phyloP scores from a whole-genome alignment of 1,140 invertebrate genomes.

The Mactra quadrangularis region DNA sequence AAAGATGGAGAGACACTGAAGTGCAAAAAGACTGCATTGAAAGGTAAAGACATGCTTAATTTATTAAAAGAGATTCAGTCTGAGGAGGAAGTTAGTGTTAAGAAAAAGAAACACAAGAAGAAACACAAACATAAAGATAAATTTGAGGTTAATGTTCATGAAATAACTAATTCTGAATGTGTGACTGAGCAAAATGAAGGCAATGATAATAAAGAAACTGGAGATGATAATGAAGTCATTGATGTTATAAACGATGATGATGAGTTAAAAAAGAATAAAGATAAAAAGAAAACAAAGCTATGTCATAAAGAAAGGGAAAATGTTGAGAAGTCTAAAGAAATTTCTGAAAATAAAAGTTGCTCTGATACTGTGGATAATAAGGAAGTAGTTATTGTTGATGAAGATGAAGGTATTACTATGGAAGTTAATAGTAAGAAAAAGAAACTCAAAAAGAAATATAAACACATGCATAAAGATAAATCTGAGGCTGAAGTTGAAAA shows the following conservation, averaged over 20 bases:
- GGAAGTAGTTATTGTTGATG: background rate
- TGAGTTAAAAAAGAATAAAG: conserved; percentile 16
- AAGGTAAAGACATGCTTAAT: conserved; percentile 56
- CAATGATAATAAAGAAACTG: background rate
- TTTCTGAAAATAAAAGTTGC: conserved; percentile 1
- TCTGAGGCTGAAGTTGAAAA: too few species aligned
- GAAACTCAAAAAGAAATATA: background rate
- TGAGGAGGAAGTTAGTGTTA: conserved; percentile 1
- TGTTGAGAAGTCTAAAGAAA: conserved; percentile 20
- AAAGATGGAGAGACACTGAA: background rate
- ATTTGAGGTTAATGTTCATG: too few species aligned
- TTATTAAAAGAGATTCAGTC: conserved; percentile 56
- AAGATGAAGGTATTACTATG: background rate
- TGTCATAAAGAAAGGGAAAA: too few species aligned
- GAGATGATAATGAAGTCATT: background rate
- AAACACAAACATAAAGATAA: conserved; percentile 22
- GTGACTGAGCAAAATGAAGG: too few species aligned
- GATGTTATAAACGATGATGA: too few species aligned
- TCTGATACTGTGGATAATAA: background rate
- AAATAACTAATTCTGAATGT: too few species aligned
- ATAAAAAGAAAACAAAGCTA: background rate
- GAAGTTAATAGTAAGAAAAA: background rate
- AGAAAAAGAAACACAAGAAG: conserved; percentile 46
- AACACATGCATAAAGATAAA: background rate
- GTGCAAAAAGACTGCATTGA: conserved; percentile 35